Evolutionary conservation across 2,113 vertebrate genomes (phyloP).

Genomic region (Corythornis madagascariensis): DNA sequence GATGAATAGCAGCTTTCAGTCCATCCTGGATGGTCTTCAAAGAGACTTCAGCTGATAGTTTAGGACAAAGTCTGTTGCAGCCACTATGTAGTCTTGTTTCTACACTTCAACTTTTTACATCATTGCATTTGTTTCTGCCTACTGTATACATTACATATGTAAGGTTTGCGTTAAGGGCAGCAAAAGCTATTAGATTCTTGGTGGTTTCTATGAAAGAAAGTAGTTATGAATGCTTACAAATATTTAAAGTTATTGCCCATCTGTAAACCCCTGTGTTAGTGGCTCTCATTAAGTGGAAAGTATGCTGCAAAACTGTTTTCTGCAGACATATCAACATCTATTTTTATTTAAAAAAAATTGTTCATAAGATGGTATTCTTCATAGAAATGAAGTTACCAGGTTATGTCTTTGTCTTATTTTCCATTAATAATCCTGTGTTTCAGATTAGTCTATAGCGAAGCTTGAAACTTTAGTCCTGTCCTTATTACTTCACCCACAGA

Average conservation of each 20-base stretch:
- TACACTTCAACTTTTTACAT: not conserved
- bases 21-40: not conserved
- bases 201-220: not conserved
- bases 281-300: not conserved
- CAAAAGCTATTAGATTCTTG: not conserved
- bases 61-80: not conserved
- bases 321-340: not conserved
- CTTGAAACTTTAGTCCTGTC: not conserved
- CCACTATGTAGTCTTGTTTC: not conserved
- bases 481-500: not conserved
- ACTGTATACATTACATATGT: not conserved
- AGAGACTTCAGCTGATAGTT: not conserved
- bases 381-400: not conserved
- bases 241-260: not conserved
- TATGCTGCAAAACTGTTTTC: not conserved
- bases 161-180: not conserved
- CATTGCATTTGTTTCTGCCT: not conserved
- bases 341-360: not conserved
- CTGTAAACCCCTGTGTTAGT: not conserved
- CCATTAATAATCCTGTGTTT: not conserved
- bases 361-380: not conserved
- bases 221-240: not conserved
- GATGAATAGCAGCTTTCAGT: not conserved
- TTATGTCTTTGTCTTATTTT: not conserved
- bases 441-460: not conserved